Evolutionary conservation across 2,888 invertebrate species (phyloP).

Genomic region (Hyposoter dolosus): DNA sequence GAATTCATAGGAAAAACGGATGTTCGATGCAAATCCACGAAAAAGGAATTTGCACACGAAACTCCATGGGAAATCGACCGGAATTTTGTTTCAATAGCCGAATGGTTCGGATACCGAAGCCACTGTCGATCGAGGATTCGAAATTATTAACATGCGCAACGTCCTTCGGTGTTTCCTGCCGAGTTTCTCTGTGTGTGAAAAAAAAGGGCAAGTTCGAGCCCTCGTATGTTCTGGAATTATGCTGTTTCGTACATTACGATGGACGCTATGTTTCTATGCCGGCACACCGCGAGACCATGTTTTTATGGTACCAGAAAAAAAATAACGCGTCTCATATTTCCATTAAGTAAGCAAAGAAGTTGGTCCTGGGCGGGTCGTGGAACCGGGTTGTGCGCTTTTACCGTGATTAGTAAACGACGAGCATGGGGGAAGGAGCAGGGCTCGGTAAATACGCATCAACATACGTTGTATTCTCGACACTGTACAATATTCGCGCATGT

Average conservation of each 20-base stretch:
- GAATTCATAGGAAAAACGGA: not conserved
- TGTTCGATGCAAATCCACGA: not conserved
- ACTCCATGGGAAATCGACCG: not conserved
- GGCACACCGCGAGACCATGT: conserved; percentile 18
- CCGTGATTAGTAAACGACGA: conserved; percentile 81
- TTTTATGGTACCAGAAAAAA: conserved; percentile 54
- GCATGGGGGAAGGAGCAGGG: conserved; percentile 72
- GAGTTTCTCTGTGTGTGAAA: no score
- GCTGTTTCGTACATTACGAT: conserved; percentile 11
- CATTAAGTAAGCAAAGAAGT: conserved; percentile 78
- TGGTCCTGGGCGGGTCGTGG: conserved; percentile 44
- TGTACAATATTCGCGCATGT: conserved; percentile 44
- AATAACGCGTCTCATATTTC: conserved; percentile 79
- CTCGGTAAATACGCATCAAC: conserved; percentile 69
- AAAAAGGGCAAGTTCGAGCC: conserved; percentile 1
- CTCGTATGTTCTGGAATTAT: not conserved
- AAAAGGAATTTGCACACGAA: not conserved
- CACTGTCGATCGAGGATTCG: not conserved
- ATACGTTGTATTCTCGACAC: conserved; percentile 68
- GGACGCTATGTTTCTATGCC: not conserved
- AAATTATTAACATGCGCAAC: not conserved
- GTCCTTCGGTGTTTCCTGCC: not conserved
- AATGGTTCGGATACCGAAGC: not conserved
- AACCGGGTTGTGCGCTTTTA: conserved; percentile 77
- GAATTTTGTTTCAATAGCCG: not conserved